These are phyloP conservation scores for Labeo catla DNA, from an alignment of 2,113 vertebrate species.

Conservation along the genomic window DNA sequence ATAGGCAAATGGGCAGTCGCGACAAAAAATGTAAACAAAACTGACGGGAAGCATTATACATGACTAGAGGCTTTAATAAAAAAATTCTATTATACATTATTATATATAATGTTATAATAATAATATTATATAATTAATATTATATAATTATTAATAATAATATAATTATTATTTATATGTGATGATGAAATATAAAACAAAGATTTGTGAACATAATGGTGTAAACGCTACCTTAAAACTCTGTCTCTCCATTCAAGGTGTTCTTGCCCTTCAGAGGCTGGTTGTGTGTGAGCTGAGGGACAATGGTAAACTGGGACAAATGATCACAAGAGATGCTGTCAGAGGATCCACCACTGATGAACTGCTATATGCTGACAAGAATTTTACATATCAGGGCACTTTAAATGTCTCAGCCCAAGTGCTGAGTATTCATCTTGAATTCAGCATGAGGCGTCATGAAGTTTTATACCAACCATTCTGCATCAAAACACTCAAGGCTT, in stretches of 20 bases:
- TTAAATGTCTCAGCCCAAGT: background rate
- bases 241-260: background rate
- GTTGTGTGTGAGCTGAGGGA: slow-evolving; percentile 23
- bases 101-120: background rate
- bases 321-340: slow-evolving; percentile 8
- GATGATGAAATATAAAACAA: background rate
- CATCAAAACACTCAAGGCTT: slow-evolving; percentile 29
- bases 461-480: slow-evolving; percentile 4
- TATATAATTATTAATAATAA: background rate
- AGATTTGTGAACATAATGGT: too few relatives aligned
- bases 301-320: background rate
- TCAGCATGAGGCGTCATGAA: background rate
- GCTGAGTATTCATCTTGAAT: background rate
- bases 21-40: background rate
- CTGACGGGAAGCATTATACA: background rate
- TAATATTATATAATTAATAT: too few relatives aligned
- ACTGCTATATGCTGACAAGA: background rate
- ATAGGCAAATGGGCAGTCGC: background rate
- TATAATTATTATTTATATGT: background rate
- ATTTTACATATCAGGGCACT: background rate
- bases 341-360: slow-evolving; percentile 17
- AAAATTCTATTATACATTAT: background rate
- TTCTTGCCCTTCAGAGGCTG: slow-evolving; percentile 17
- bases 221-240: background rate
- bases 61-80: too few relatives aligned